phyloP scores from a whole-genome alignment of 2,797 vertebrate species.

The Scleropages formosus region DNA sequence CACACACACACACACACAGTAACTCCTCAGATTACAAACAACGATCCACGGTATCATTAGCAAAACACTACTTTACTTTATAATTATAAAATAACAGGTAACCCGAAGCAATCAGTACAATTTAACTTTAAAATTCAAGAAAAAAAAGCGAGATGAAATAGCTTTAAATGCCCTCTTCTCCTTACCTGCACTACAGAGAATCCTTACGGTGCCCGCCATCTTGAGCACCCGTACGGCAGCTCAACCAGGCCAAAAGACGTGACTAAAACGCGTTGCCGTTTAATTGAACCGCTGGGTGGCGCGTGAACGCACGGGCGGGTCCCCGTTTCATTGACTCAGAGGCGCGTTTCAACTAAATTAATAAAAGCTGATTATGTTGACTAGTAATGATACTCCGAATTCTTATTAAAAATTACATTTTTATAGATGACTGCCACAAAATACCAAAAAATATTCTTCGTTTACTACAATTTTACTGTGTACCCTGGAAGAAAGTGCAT shows the following conservation, averaged over 20 bases:
- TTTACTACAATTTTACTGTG: no score
- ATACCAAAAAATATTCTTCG: no score
- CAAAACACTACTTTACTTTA: no score
- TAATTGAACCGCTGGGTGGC: slow-evolving; percentile 43
- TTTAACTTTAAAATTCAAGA: neutral
- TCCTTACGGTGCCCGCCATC: slow-evolving; percentile 68
- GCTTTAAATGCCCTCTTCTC: slow-evolving; percentile 41
- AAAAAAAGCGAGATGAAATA: neutral
- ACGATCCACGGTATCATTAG: no score
- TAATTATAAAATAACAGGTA: neutral
- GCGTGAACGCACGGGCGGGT: slow-evolving; percentile 34
- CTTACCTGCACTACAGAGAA: slow-evolving; percentile 63
- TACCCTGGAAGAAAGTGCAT: no score
- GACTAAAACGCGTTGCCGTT: neutral
- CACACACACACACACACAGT: neutral
- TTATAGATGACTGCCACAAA: no score
- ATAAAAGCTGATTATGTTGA: no score
- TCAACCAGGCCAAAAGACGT: slow-evolving; percentile 10
- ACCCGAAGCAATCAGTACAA: no score
- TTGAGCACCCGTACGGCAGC: slow-evolving; percentile 41
- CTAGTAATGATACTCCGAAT: no score
- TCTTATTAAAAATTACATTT: no score
- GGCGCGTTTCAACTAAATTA: no score
- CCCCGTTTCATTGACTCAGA: no score
- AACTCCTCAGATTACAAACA: neutral